These are phyloP conservation scores for Lamprotornis superbus DNA, from an alignment of 2,113 vertebrate species.

Conservation along the genomic window DNA sequence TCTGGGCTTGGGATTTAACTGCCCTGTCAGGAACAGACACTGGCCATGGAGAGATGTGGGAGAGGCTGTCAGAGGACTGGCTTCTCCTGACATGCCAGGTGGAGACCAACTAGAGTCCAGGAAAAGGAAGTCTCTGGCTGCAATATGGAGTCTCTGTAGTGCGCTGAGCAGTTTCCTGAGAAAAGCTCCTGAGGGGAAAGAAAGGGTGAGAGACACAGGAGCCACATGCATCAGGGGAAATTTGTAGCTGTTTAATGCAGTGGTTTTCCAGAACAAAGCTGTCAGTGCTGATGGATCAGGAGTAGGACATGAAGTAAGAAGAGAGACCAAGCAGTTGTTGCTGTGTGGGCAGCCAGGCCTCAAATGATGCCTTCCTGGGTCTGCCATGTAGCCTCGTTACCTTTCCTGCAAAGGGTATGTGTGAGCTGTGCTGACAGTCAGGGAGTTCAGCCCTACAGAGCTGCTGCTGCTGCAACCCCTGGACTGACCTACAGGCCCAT, in stretches of 20 bases:
- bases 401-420: neutral
- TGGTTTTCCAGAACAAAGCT: neutral
- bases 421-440: rapidly evolving
- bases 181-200: neutral
- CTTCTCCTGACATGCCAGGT: neutral
- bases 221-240: neutral
- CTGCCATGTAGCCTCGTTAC: neutral
- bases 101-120: neutral
- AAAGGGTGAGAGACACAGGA: neutral
- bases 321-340: rapidly evolving
- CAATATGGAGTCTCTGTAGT: neutral
- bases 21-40: neutral
- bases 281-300: rapidly evolving
- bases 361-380: neutral
- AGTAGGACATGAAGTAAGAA: neutral
- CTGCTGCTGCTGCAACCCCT: neutral
- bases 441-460: neutral
- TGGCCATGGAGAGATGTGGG: neutral
- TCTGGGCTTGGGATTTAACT: neutral
- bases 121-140: neutral
- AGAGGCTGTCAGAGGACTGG: neutral
- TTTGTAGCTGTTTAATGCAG: neutral
- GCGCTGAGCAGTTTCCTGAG: rapidly evolving
- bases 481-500: rapidly evolving
- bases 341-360: neutral